These are phyloP conservation scores for Pandemis corylana DNA, from an alignment of 2,888 invertebrate species.

Conservation along the genomic window DNA sequence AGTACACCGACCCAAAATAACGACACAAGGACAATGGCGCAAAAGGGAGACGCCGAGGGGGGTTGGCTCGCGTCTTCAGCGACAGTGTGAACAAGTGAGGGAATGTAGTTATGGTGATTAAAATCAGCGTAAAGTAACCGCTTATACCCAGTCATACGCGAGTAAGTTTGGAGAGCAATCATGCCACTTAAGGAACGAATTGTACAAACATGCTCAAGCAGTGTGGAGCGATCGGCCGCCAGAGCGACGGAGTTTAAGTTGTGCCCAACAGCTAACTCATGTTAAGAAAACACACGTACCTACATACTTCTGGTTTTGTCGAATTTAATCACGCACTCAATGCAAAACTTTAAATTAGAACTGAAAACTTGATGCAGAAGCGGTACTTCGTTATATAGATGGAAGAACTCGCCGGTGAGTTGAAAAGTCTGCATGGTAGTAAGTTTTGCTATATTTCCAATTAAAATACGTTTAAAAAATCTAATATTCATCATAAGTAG, in stretches of 20 bases:
- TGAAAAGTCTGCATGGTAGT: constrained; percentile 54
- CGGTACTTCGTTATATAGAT: constrained; percentile 49
- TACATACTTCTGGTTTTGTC: constrained; percentile 49
- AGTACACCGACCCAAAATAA: constrained; percentile 45
- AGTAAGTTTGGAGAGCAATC: constrained; percentile 74
- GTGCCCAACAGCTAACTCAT: constrained; percentile 61
- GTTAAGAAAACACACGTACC: constrained; percentile 47
- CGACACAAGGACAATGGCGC: constrained; percentile 62
- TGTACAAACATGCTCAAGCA: constrained; percentile 81
- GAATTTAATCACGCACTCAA: constrained; percentile 55
- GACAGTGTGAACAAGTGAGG: constrained; percentile 73
- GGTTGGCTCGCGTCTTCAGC: constrained; percentile 72
- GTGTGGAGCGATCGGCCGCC: constrained; percentile 79
- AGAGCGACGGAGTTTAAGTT: constrained; percentile 70
- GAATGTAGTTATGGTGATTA: constrained; percentile 71
- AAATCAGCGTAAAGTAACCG: constrained; percentile 68
- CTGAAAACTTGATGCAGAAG: constrained; percentile 55
- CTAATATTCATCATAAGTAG: constrained; percentile 33
- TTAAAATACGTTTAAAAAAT: constrained; percentile 55
- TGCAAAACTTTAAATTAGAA: constrained; percentile 65
- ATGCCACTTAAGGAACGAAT: constrained; percentile 78
- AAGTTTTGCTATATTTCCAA: constrained; percentile 53
- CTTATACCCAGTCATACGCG: constrained; percentile 75
- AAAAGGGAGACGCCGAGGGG: constrained; percentile 69
- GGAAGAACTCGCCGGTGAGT: constrained; percentile 64